These are phyloP conservation scores for Saccopteryx leptura DNA, from an alignment of 2,113 vertebrate genomes.

Conservation along the genomic window DNA sequence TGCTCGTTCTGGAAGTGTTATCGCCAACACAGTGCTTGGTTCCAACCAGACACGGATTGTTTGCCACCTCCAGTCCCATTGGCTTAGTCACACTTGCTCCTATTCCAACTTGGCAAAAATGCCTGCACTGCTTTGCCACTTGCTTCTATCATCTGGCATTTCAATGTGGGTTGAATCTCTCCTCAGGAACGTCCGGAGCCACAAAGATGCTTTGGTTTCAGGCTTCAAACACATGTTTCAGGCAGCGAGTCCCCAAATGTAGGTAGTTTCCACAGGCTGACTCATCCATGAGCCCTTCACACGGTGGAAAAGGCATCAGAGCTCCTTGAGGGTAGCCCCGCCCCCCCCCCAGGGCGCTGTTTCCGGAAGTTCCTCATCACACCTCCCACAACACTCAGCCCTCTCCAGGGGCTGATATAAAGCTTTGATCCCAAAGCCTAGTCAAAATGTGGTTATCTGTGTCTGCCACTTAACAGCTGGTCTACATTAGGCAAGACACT, in stretches of 20 bases:
- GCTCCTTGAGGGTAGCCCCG: neutral
- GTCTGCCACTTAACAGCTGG: conserved; percentile 1
- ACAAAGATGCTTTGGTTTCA: conserved; percentile 84
- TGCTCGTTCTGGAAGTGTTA: conserved; percentile 69
- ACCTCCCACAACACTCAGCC: neutral
- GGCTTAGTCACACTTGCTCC: conserved; percentile 69
- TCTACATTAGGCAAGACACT: neutral
- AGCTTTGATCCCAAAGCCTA: neutral
- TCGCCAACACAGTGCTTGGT: conserved; percentile 60
- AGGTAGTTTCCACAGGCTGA: conserved; percentile 64
- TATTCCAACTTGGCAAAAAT: conserved; percentile 82
- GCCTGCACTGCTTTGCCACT: conserved; percentile 85
- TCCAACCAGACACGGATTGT: conserved; percentile 81
- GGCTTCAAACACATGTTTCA: conserved; percentile 70
- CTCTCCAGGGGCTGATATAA: neutral
- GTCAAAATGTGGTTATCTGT: neutral
- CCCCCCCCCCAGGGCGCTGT: neutral
- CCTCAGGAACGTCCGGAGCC: conserved; percentile 84
- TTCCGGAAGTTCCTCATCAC: neutral
- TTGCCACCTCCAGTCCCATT: conserved; percentile 72
- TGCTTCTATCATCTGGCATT: conserved; percentile 87
- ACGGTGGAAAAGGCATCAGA: neutral
- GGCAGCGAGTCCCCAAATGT: conserved; percentile 62
- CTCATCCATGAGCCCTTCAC: neutral
- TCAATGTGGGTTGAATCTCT: conserved; percentile 84